These are phyloP conservation scores for Esox lucius DNA, from an alignment of 2,797 vertebrate species.

Conservation along the genomic window DNA sequence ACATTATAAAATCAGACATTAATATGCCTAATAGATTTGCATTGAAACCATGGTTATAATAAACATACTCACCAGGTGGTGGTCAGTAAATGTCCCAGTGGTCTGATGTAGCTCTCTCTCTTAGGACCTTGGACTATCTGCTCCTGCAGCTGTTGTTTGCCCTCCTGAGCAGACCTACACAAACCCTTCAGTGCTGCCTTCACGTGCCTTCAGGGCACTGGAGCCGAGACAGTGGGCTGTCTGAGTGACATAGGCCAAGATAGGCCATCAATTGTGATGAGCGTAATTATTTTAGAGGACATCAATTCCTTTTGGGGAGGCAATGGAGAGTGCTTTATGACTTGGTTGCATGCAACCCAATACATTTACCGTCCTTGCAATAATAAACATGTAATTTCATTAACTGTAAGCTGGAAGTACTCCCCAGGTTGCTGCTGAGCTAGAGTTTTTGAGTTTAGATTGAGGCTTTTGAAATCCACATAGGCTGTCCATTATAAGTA, in stretches of 20 bases:
- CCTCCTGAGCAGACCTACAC: slow-evolving; percentile 26
- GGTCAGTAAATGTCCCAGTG: slow-evolving; percentile 35
- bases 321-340: neutral
- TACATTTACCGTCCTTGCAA: neutral
- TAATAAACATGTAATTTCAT: neutral
- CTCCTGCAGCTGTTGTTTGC: slow-evolving; percentile 29
- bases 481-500: neutral
- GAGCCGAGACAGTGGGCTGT: slow-evolving; percentile 24
- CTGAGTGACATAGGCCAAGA: slow-evolving; percentile 5
- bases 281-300: neutral
- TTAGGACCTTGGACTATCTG: slow-evolving; percentile 28
- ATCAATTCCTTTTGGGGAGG: neutral
- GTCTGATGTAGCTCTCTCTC: slow-evolving; percentile 22
- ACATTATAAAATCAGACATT: neutral
- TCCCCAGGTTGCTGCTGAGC: neutral
- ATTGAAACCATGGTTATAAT: slow-evolving; percentile 11
- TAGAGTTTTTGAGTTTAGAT: neutral
- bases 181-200: slow-evolving; percentile 39
- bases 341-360: neutral
- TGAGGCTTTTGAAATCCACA: neutral
- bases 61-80: slow-evolving; percentile 45
- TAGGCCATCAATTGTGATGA: slow-evolving; percentile 10
- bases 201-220: slow-evolving; percentile 32
- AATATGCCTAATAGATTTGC: neutral
- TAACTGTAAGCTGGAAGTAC: neutral